These are phyloP conservation scores for Vanacampus margaritifer DNA, from an alignment of 2,113 vertebrate species.

Conservation along the genomic window DNA sequence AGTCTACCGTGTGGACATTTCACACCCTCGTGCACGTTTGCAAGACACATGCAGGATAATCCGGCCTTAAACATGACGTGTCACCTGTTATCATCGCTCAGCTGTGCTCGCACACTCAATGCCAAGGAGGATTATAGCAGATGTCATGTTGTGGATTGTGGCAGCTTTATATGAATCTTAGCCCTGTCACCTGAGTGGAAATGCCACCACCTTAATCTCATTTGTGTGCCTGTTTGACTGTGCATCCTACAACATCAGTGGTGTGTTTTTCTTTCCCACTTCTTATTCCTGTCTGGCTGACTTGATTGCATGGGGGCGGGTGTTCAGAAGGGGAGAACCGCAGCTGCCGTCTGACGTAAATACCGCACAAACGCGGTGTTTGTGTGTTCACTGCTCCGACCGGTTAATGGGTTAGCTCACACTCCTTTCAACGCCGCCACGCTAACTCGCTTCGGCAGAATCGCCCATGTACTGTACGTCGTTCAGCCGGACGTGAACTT, in stretches of 20 bases:
- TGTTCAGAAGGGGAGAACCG: constrained; percentile 27
- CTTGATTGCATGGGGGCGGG: constrained; percentile 18
- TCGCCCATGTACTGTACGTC: background rate
- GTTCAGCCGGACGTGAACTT: constrained; percentile 13
- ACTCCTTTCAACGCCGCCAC: constrained; percentile 32
- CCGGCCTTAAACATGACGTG: constrained; percentile 57
- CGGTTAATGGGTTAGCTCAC: constrained; percentile 60
- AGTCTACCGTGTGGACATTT: constrained; percentile 34
- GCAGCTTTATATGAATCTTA: constrained; percentile 36
- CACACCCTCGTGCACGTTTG: constrained; percentile 30
- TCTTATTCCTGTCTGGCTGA: constrained; percentile 46
- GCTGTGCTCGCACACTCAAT: constrained; percentile 36
- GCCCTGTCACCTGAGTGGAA: constrained; percentile 29
- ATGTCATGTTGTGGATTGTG: constrained; percentile 57
- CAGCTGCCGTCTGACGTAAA: constrained; percentile 72
- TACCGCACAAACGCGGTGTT: constrained; percentile 61
- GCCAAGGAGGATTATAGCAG: constrained; percentile 56
- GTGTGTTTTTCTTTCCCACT: constrained; percentile 46
- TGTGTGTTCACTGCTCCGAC: constrained; percentile 55
- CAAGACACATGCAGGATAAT: constrained; percentile 44
- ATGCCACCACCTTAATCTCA: constrained; percentile 40
- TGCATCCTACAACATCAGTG: constrained; percentile 2
- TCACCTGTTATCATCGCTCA: constrained; percentile 64
- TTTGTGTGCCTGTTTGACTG: constrained; percentile 35
- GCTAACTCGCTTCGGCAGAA: constrained; percentile 16